Evolutionary conservation across 2,113 vertebrate species (phyloP).

Genomic region (Turdus rufiventris): DNA sequence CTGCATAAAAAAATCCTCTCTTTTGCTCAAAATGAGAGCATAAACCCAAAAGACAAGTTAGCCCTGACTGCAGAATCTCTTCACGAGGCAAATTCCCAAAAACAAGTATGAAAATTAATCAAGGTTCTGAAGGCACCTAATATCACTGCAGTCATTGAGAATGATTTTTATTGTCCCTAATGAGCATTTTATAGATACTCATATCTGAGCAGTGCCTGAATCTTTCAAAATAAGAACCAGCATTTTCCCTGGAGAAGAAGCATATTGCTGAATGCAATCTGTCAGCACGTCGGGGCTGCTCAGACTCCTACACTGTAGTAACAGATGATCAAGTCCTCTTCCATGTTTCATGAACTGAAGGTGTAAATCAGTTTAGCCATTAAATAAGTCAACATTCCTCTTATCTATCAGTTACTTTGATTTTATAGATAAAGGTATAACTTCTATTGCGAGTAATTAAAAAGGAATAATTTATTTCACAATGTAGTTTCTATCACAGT

Average conservation of each 20-base stretch:
- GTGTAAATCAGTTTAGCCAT: constrained; percentile 57
- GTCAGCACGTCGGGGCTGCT: not conserved
- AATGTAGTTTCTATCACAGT: constrained; percentile 39
- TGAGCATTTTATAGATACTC: constrained; percentile 42
- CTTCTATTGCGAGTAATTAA: constrained; percentile 56
- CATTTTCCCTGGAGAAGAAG: constrained; percentile 23
- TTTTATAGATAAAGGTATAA: constrained; percentile 62
- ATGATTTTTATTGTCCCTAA: constrained; percentile 61
- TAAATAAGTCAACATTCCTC: constrained; percentile 50
- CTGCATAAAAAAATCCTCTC: not conserved
- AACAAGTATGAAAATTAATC: constrained; percentile 35
- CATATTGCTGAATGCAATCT: constrained; percentile 42
- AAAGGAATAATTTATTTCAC: constrained; percentile 66
- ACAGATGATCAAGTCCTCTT: constrained; percentile 50
- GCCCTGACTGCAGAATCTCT: not conserved
- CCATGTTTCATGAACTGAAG: constrained; percentile 45
- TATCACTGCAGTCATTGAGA: constrained; percentile 17
- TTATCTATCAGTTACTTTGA: constrained; percentile 59
- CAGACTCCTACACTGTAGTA: not conserved
- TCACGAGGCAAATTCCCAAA: not conserved
- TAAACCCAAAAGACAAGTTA: constrained; percentile 5
- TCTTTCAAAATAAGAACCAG: constrained; percentile 36
- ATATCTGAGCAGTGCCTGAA: constrained; percentile 32
- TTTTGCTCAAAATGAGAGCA: not conserved
- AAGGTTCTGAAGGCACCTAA: constrained; percentile 25